Conservation (phyloP, 2,113 vertebrate species). For the Oncorhynchus masou region DNA sequence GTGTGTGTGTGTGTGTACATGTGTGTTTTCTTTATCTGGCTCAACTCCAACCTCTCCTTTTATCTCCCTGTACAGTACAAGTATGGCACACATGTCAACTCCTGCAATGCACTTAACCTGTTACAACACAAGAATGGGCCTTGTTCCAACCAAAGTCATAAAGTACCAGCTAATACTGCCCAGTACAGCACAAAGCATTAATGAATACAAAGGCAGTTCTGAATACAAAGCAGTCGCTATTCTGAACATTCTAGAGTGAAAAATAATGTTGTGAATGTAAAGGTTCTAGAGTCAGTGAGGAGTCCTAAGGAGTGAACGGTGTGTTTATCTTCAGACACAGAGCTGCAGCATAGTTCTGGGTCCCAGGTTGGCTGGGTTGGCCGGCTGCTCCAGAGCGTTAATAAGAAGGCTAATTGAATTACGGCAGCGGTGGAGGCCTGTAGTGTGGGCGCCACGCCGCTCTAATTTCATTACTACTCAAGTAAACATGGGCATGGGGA, state of each 20-base stretch:
- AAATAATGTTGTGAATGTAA: neutral
- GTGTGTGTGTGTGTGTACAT: neutral
- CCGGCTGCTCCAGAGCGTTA: neutral
- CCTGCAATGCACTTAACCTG: no score
- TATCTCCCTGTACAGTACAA: no score
- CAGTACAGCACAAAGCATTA: no score
- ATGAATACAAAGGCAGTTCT: no score
- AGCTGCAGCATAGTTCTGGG: neutral
- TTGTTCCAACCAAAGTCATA: no score
- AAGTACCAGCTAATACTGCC: no score
- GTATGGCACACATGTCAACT: no score
- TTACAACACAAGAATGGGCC: no score
- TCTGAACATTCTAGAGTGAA: neutral
- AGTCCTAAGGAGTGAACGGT: neutral
- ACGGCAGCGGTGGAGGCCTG: neutral
- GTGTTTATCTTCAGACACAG: neutral
- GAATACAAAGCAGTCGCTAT: no score
- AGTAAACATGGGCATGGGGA: neutral
- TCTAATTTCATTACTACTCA: conserved; percentile 3
- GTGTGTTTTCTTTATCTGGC: neutral
- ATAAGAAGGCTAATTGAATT: conserved; percentile 9
- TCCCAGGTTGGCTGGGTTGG: neutral
- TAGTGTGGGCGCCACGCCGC: neutral
- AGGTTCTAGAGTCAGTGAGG: neutral
- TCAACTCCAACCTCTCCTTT: neutral